phyloP scores from a whole-genome alignment of 2,888 invertebrate species.

The Tipula confusa region DNA sequence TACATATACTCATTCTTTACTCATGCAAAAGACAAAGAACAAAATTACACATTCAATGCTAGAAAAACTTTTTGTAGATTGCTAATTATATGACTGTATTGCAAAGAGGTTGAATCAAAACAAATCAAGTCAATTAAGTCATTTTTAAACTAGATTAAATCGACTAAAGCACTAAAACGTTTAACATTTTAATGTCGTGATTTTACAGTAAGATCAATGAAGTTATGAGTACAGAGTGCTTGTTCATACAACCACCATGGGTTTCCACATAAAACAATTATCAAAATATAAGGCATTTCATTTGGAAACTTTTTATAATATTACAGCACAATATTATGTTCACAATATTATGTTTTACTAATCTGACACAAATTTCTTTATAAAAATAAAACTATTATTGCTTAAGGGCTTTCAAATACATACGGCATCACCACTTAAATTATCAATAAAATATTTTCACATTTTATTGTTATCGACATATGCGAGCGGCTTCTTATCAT shows the following conservation, averaged over 20 bases:
- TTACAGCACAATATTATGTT: not conserved
- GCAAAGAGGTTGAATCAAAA: not conserved
- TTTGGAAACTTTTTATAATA: too few relatives aligned
- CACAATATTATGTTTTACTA: not conserved
- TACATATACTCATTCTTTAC: too few relatives aligned
- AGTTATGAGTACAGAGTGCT: too few relatives aligned
- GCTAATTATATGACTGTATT: not conserved
- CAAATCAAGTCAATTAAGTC: not conserved
- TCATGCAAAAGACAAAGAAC: not conserved
- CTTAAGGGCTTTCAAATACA: not conserved
- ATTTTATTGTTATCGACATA: not conserved
- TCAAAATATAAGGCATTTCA: too few relatives aligned
- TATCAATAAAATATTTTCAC: not conserved
- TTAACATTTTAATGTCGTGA: too few relatives aligned
- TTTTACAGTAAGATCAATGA: too few relatives aligned
- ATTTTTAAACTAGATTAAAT: not conserved
- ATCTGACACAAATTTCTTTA: not conserved
- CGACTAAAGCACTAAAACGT: too few relatives aligned
- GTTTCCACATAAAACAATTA: too few relatives aligned
- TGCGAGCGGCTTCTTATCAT: not conserved
- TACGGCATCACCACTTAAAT: not conserved
- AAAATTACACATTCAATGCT: not conserved
- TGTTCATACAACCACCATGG: too few relatives aligned
- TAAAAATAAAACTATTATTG: not conserved
- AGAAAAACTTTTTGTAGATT: not conserved